Conservation (phyloP, 2,113 vertebrate genomes). For the Lepisosteus osseus region DNA sequence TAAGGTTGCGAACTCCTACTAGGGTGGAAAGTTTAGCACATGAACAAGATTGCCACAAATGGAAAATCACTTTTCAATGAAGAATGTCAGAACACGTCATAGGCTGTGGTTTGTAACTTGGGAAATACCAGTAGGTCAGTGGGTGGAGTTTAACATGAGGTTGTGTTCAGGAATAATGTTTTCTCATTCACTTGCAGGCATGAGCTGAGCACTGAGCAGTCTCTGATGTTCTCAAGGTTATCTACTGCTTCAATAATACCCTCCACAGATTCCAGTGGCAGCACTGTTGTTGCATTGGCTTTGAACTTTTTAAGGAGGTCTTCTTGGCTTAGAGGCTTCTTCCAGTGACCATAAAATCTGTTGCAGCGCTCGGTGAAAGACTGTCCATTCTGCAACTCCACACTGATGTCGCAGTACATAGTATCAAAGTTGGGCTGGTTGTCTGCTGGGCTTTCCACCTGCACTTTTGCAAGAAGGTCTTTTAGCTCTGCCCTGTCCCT, state of each 20-base stretch:
- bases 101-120: not conserved
- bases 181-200: slow-evolving; percentile 62
- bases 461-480: slow-evolving; percentile 68
- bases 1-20: too few relatives aligned
- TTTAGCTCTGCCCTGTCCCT: slow-evolving; percentile 56
- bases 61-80: too few relatives aligned
- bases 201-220: slow-evolving; percentile 58
- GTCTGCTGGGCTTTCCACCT: slow-evolving; percentile 69
- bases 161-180: not conserved
- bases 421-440: slow-evolving; percentile 83
- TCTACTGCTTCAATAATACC: slow-evolving; percentile 62
- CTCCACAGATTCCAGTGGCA: slow-evolving; percentile 63
- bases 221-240: slow-evolving; percentile 69
- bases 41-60: too few relatives aligned
- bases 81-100: too few relatives aligned
- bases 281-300: slow-evolving; percentile 54
- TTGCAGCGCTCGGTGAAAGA: slow-evolving; percentile 48
- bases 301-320: slow-evolving; percentile 81
- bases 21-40: too few relatives aligned
- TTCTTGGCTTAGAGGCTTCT: slow-evolving; percentile 76
- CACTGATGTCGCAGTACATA: slow-evolving; percentile 74
- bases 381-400: slow-evolving; percentile 52
- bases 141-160: not conserved
- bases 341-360: slow-evolving; percentile 92
- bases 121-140: not conserved